Base-by-base conservation (phyloP, 2,888 invertebrate genomes). In the Julus scandinavius region DNA sequence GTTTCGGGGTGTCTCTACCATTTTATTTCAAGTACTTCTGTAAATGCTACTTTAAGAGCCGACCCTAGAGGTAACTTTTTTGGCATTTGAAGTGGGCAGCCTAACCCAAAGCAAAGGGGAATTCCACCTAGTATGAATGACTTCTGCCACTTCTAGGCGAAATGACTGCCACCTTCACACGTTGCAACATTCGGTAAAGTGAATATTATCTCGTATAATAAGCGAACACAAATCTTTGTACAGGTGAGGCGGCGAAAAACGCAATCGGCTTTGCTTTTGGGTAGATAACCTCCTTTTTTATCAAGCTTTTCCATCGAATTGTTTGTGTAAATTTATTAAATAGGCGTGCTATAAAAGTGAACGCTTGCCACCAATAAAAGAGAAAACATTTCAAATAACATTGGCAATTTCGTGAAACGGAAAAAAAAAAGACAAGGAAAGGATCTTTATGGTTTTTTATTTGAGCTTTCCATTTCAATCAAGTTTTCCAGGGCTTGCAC, bases 371-470 rank as follows among this genome's bases (percentile, higher is more conserved):
- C 72, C 72, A 29, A 11, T 20, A 72, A 72, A 72, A 72, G 72
- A n/a, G 72, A n/a, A 29, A 17, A 20, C 29, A 29, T 72, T 72
- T 29, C 72, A 72, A 20, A 72, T 29, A 4, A 29, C 72, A 72
- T 72, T 29, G 72, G 7, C 72, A 72, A 29, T 72, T 72, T 20
- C 72, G n/a, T 72, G 29, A 6, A 72, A 1, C 72, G 20, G 17
- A 63, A 7, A 49, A 7, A 49, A 7, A 29, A 20, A 29, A 20
- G 29, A 72, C 5, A 20, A 72, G 20, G 3, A 72, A n/a, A 29
- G 72, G 72, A 72, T 72, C 72, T 72, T 72, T 72, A 72, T 72
- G 58, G 17, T n/a, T 63, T 72, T 72, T 29, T 72, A 72, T 29
- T 29, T 4, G 72, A 11, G 29, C 72, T 72, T 72, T 72, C 72